Base-by-base conservation (phyloP, 2,797 vertebrate species). In the Nothura maculosa region DNA sequence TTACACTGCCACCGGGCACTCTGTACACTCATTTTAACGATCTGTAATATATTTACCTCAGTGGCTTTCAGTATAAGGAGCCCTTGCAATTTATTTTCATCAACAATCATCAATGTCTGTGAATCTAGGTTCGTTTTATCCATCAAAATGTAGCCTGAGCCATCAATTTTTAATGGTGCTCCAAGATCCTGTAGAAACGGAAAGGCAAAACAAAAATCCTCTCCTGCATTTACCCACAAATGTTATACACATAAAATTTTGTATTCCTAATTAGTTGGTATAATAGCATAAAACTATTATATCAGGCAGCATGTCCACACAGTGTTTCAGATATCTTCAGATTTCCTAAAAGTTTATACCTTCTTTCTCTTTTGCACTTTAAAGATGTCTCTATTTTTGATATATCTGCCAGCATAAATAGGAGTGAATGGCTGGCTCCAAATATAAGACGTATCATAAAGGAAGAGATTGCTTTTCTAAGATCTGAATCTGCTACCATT, bases 101-200 rank as follows among this genome's bases (percentile, higher is more conserved):
- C 98, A 19, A 97, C 63, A 9, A 67, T 92, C 87, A 98, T 55
- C 72, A 96, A 75, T 4, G 93, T 76, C 70, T 97, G 97, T 40
- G 98, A 98, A 64, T 98, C 94, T 21, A 98, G 42, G 34, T 87
- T 85, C 47, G 74, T 52, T 58, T 96, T 81, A 61, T 96, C 97
- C 60, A 97, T 47, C 18, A 97, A 62, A 70, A 98, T 47, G 6
- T 93, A 97, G 19, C 97, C 98, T 8, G 98, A 98, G 4, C 96
- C 93, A 20, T 97, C 87, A 48, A 98, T 94, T 96, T 80, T 97
- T 58, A 95, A 72, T 6, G 98, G 98, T 92, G 95, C 93, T 11
- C 98, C 98, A 97, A 97, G 97, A 76, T 95, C 96, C 98, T 99
- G 64, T 18, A 89, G n/a, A 81, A 85, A 43, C 6, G 28, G 52